Evolutionary conservation across 1,140 invertebrate genomes (phyloP).

Genomic region (Trichonephila inaurata): DNA sequence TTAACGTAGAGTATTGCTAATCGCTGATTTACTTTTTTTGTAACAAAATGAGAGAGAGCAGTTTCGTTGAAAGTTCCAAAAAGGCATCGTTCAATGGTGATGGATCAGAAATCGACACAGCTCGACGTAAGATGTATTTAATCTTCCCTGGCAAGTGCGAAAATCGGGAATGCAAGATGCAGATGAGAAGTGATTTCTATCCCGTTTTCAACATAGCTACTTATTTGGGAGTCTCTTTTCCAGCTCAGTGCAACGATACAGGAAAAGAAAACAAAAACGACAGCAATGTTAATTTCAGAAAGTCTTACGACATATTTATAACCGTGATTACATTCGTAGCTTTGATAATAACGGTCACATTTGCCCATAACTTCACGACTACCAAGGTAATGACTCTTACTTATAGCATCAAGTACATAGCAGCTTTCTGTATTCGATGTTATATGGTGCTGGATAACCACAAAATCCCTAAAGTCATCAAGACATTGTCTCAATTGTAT

Average conservation of each 20-base stretch:
- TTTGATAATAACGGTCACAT: constrained; percentile 5
- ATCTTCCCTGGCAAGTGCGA: neutral
- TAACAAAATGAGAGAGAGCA: constrained; percentile 31
- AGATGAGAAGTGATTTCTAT: constrained; percentile 56
- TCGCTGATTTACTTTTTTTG: neutral
- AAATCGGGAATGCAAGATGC: neutral
- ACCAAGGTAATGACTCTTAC: constrained; percentile 55
- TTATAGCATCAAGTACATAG: constrained; percentile 31
- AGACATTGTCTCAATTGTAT: constrained; percentile 44
- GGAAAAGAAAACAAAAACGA: neutral
- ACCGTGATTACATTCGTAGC: constrained; percentile 21
- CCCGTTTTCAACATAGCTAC: constrained; percentile 51
- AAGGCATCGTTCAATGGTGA: neutral
- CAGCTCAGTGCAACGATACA: neutral
- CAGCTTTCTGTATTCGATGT: constrained; percentile 48
- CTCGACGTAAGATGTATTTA: constrained; percentile 40
- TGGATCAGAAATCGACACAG: neutral
- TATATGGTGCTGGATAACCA: neutral
- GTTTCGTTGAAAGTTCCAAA: neutral
- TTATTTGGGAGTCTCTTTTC: constrained; percentile 47
- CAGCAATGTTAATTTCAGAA: neutral
- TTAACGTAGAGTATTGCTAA: neutral
- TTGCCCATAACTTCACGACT: constrained; percentile 52
- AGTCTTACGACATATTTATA: constrained; percentile 26
- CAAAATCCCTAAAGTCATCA: constrained; percentile 59